A percentile compares a stretch with the other conserved stretches of the same genome.
These are phyloP conservation scores for Caenorhabditis zanzibari DNA, from an alignment of 2,888 invertebrate species.

Conservation along the genomic window DNA sequence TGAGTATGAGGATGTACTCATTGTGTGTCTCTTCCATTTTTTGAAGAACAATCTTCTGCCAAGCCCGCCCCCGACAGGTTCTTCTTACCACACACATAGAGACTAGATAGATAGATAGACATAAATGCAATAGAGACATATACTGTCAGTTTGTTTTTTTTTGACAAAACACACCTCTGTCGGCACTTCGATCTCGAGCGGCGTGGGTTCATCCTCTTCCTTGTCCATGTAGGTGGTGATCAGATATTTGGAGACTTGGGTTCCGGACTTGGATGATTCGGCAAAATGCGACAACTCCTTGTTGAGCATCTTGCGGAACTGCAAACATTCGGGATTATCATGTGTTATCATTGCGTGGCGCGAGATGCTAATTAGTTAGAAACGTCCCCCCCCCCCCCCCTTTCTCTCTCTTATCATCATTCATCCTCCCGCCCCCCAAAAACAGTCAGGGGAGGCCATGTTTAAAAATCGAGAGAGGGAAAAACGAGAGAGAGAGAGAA, in stretches of 20 bases:
- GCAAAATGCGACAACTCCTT: slow-evolving; percentile 99
- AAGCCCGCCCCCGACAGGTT: slow-evolving; percentile 60
- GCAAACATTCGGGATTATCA: slow-evolving; percentile 84
- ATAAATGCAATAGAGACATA: slow-evolving; percentile 29
- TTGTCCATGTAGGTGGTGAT: slow-evolving; percentile 94
- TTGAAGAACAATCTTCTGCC: slow-evolving; percentile 60
- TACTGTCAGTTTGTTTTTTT: slow-evolving; percentile 53
- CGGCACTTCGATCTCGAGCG: slow-evolving; percentile 74
- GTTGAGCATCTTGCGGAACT: slow-evolving; percentile 99
- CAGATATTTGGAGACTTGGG: slow-evolving; percentile 98
- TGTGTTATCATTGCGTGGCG: slow-evolving; percentile 48
- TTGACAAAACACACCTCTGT: slow-evolving; percentile 63
- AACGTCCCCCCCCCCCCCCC: too few species aligned
- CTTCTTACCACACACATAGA: slow-evolving; percentile 41
- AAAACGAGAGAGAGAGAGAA: slow-evolving; percentile 24
- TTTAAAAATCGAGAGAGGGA: slow-evolving; percentile 53
- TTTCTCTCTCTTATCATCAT: background rate
- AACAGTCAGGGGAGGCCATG: slow-evolving; percentile 46
- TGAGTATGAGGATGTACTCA: slow-evolving; percentile 53
- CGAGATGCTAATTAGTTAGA: slow-evolving; percentile 59
- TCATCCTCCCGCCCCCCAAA: slow-evolving; percentile 49
- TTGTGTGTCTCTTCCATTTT: slow-evolving; percentile 62
- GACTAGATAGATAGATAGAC: slow-evolving; percentile 29
- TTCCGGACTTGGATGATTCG: slow-evolving; percentile 98
- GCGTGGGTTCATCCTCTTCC: slow-evolving; percentile 88